Evolutionary conservation across 2,797 vertebrate genomes (phyloP), one percentile per base, ranked within the genome.

Genomic region (Channallabes apus): DNA sequence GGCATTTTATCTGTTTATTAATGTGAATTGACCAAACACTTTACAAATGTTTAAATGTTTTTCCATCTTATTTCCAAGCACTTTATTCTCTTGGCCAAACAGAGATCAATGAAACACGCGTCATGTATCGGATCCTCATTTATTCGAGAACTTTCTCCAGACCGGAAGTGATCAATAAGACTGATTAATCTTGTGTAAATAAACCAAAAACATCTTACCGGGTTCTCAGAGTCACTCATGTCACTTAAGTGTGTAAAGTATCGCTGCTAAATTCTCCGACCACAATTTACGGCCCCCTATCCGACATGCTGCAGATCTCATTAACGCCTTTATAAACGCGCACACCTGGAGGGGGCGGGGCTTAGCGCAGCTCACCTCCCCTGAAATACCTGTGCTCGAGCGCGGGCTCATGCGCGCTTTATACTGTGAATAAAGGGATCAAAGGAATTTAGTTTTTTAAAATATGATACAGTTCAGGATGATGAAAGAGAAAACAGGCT

Each of bases 191-290:
- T 14, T 46, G 7, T 65, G 18, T 4, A 54, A 22, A 46, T 54
- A 56, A 67, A 68, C 4, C 11, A 32, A 29, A 6, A 64, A 29
- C 20, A 56, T 32, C 89, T 90, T 83, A 90, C 89, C 58, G 71
- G 82, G 32, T 85, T 64, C 79, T 86, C 80, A 12, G 85, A 83
- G 18, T 87, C 85, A 84, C 59, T 82, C 86, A 89, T 90, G 80
- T 76, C 51, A 68, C 7, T 54, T 17, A n/a, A 58, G 79, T 82
- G 41, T 73, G 29, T 46, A 20, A 77, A 35, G 15, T 84, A 22
- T 67, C 24, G 38, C 64, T n/a, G 68, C 76, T 77, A 83, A 78
- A 83, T 27, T 77, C 75, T 18, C 56, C 77, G 14, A 62, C 82
- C 12, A 11, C 61, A 51, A 86, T 61, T 61, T 32, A 5, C 1